phyloP scores from a whole-genome alignment of 2,113 vertebrate species.

The Brachionichthys hirsutus region DNA sequence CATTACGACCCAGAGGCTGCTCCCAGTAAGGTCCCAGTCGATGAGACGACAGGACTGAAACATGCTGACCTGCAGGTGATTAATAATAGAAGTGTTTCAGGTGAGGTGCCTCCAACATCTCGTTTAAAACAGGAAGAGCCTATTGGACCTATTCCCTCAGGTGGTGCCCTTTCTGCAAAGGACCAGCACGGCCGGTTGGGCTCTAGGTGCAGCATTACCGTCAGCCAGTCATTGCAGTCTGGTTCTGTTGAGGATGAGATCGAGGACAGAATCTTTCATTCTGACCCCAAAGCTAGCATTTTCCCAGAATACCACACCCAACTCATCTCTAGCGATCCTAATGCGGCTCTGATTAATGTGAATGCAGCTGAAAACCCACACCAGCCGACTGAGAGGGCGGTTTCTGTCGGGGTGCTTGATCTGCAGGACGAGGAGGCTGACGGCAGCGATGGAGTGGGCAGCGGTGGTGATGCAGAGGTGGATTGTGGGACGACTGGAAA shows the following conservation, averaged over 20 bases:
- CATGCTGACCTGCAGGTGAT: conserved; percentile 39
- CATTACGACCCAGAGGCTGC: conserved; percentile 44
- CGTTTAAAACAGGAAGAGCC: conserved; percentile 39
- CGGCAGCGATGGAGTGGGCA: conserved; percentile 26
- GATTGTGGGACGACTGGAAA: conserved; percentile 28
- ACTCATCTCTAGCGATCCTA: conserved; percentile 39
- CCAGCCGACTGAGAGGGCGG: conserved; percentile 23
- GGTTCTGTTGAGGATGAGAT: conserved; percentile 36
- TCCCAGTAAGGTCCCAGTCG: conserved; percentile 40
- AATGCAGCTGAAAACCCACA: conserved; percentile 37
- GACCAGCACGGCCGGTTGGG: conserved; percentile 45
- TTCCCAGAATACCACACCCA: conserved; percentile 40
- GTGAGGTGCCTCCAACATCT: conserved; percentile 21
- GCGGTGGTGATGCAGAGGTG: conserved; percentile 8
- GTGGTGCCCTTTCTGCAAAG: conserved; percentile 33
- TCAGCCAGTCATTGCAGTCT: conserved; percentile 54
- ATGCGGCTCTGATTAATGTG: conserved; percentile 24
- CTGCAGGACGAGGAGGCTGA: conserved; percentile 22
- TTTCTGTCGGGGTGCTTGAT: conserved; percentile 34
- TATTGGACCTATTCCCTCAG: conserved; percentile 35
- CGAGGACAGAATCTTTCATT: conserved; percentile 27
- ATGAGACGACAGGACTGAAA: conserved; percentile 43
- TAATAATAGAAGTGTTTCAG: conserved; percentile 12
- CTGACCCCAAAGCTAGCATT: conserved; percentile 22
- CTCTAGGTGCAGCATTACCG: conserved; percentile 27